Percentiles rank a stretch among this genome's conserved stretches.
Evolutionary conservation across 2,797 vertebrate genomes (phyloP).

Genomic region (Hylomyscus alleni): DNA sequence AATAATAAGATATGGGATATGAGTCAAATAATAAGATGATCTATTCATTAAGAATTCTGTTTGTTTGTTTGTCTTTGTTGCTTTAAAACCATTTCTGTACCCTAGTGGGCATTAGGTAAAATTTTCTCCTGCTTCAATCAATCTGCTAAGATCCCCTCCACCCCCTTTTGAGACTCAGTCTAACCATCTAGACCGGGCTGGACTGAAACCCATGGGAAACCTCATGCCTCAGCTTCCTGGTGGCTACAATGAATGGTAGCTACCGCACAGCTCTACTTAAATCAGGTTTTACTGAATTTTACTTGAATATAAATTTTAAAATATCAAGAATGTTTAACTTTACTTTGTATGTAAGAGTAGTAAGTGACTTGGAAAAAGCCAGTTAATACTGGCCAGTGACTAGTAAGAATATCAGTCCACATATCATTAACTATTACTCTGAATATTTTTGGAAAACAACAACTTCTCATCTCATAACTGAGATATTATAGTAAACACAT

Average conservation of each 20-base stretch:
- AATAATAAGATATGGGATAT: not conserved
- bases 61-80: not conserved
- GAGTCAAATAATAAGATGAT: not conserved
- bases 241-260: not conserved
- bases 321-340: not conserved
- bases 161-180: not conserved
- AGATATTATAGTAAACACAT: not conserved
- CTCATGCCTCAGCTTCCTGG: not conserved
- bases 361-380: conserved; percentile 32
- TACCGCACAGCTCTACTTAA: not conserved
- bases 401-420: not conserved
- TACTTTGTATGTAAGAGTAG: not conserved
- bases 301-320: conserved; percentile 38
- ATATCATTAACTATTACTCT: not conserved
- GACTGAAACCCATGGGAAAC: not conserved
- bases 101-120: not conserved
- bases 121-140: conserved; percentile 15
- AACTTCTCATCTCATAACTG: conserved; percentile 53
- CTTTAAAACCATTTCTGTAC: not conserved
- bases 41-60: not conserved
- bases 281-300: not conserved
- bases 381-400: not conserved
- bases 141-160: not conserved
- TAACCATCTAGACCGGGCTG: not conserved
- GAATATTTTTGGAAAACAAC: conserved; percentile 42